These are phyloP conservation scores for Actias luna DNA, from an alignment of 2,888 invertebrate species.

Conservation along the genomic window DNA sequence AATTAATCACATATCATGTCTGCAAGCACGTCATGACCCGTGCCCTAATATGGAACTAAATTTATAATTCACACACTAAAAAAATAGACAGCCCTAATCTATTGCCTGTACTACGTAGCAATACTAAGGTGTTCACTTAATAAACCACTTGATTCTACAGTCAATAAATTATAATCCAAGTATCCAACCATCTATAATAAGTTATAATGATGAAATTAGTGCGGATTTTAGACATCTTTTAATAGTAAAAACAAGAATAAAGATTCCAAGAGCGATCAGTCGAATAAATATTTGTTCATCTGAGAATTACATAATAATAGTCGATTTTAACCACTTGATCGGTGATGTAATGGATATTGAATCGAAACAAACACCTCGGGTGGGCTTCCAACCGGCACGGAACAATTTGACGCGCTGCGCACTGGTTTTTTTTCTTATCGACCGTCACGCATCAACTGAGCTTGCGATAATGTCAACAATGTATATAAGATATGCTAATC, in stretches of 20 bases:
- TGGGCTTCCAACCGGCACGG: conserved; percentile 44
- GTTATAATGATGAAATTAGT: too few species aligned
- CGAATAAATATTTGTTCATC: conserved; percentile 5
- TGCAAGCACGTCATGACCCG: too few species aligned
- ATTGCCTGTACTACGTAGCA: too few species aligned
- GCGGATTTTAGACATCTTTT: too few species aligned
- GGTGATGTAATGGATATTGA: conserved; percentile 54
- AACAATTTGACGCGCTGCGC: conserved; percentile 51
- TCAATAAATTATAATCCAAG: too few species aligned
- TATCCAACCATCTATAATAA: too few species aligned
- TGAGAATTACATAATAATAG: conserved; percentile 22
- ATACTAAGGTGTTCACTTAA: too few species aligned
- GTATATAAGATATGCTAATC: neutral
- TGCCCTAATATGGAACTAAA: too few species aligned
- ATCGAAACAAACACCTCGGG: conserved; percentile 48
- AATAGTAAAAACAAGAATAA: neutral
- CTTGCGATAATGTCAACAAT: conserved; percentile 7
- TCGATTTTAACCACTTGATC: conserved; percentile 21
- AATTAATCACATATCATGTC: too few species aligned
- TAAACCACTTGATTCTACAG: too few species aligned
- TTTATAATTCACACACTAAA: too few species aligned
- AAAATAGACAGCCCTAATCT: too few species aligned
- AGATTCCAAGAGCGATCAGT: neutral
- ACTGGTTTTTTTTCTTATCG: conserved; percentile 1
- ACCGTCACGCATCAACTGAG: neutral